These are phyloP conservation scores for Andrena chrysosceles DNA, from an alignment of 2,888 invertebrate genomes.

Conservation along the genomic window DNA sequence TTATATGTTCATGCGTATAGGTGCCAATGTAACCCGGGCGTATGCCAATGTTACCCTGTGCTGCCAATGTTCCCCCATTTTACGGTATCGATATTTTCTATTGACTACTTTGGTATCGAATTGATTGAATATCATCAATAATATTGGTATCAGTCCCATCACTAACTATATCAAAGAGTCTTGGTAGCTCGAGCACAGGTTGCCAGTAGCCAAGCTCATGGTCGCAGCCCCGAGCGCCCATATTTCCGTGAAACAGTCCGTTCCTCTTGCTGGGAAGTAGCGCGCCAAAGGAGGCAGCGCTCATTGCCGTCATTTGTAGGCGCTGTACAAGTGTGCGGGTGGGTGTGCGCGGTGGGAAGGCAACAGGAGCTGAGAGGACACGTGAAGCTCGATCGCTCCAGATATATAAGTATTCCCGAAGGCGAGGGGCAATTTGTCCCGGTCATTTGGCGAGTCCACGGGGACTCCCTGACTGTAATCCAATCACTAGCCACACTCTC, in stretches of 20 bases:
- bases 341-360: conserved; percentile 50
- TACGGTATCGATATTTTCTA: too few species aligned
- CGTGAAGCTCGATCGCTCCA: conserved; percentile 76
- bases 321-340: conserved; percentile 51
- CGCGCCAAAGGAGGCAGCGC: conserved; percentile 6
- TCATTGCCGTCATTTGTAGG: conserved; percentile 57
- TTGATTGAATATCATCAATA: too few species aligned
- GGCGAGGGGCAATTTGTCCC: conserved; percentile 85
- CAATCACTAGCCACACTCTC: conserved; percentile 84
- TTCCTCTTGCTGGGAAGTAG: not conserved
- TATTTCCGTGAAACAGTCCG: not conserved
- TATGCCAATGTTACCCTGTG: too few species aligned
- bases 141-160: too few species aligned
- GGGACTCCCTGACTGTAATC: conserved; percentile 85
- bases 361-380: conserved; percentile 67
- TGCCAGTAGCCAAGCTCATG: not conserved
- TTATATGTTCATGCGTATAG: too few species aligned
- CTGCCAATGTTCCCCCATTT: too few species aligned
- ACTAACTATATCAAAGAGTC: not conserved
- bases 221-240: not conserved
- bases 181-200: not conserved
- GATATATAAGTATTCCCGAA: conserved; percentile 85
- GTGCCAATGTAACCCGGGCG: too few species aligned
- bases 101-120: too few species aligned
- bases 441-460: conserved; percentile 85